Evolutionary conservation across 2,888 invertebrate species (phyloP).

Genomic region (Macrophya alboannulata): DNA sequence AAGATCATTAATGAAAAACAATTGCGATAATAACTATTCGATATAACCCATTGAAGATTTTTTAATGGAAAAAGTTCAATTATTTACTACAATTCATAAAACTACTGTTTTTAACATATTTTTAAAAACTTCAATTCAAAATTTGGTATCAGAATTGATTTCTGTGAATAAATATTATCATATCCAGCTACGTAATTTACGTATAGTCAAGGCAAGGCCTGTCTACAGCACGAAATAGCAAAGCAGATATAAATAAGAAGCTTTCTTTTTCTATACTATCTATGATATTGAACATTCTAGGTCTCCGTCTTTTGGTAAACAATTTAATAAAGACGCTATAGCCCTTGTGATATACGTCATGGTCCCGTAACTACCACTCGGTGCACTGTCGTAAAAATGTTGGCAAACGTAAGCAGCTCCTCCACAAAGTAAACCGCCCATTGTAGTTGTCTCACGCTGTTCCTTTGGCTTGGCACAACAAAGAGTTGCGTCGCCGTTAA

Average conservation of each 20-base stretch:
- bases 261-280: conserved; percentile 29
- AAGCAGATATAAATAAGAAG: conserved; percentile 5
- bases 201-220: neutral
- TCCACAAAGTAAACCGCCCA: conserved; percentile 89
- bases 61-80: neutral
- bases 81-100: neutral
- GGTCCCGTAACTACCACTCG: conserved; percentile 98
- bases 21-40: neutral
- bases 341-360: conserved; percentile 98
- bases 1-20: neutral
- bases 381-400: conserved; percentile 98
- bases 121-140: neutral
- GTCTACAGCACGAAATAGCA: neutral
- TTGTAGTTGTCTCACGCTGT: conserved; percentile 83
- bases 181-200: conserved; percentile 38
- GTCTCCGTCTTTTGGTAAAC: conserved; percentile 89
- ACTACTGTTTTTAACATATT: neutral
- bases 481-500: conserved; percentile 95
- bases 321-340: conserved; percentile 88
- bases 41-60: neutral
- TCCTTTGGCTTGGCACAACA: conserved; percentile 93
- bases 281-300: conserved; percentile 89
- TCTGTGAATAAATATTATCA: conserved; percentile 16
- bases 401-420: conserved; percentile 98
- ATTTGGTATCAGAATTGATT: neutral